Percentiles rank a stretch among this genome's conserved stretches.
Conservation (phyloP, 1,140 invertebrate species). For the Ridgeia piscesae region DNA sequence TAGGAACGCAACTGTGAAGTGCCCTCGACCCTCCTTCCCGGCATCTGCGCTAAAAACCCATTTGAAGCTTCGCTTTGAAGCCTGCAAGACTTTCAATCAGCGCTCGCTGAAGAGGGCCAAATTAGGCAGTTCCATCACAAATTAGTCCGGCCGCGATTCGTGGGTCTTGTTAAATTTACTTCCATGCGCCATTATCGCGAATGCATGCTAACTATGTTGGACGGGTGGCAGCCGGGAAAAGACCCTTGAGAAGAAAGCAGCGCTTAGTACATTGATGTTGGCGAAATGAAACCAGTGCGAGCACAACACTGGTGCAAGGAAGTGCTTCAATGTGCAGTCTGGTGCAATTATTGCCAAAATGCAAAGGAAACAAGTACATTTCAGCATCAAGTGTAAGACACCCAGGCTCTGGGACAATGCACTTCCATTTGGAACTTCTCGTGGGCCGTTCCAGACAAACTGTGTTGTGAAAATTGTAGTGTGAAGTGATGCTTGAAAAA, state of each 20-base stretch:
- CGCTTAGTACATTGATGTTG: neutral
- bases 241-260: neutral
- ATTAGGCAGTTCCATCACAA: slow-evolving; percentile 5
- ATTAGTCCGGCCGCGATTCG: slow-evolving; percentile 3
- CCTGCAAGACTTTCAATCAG: neutral
- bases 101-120: neutral
- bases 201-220: neutral
- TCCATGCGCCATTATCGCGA: neutral
- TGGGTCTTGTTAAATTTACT: neutral
- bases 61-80: neutral
- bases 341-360: neutral
- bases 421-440: neutral
- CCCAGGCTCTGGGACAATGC: neutral
- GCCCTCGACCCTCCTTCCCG: neutral
- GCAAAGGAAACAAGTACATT: neutral
- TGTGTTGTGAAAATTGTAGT: neutral
- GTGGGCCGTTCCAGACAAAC: neutral
- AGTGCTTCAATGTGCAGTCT: neutral
- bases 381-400: neutral
- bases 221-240: neutral
- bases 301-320: neutral
- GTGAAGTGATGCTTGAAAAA: neutral
- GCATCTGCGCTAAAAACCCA: slow-evolving; percentile 11
- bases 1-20: slow-evolving; percentile 1
- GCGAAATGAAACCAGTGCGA: neutral